phyloP scores from a whole-genome alignment of 1,140 invertebrate species.

The Diachasmimorpha longicaudata region DNA sequence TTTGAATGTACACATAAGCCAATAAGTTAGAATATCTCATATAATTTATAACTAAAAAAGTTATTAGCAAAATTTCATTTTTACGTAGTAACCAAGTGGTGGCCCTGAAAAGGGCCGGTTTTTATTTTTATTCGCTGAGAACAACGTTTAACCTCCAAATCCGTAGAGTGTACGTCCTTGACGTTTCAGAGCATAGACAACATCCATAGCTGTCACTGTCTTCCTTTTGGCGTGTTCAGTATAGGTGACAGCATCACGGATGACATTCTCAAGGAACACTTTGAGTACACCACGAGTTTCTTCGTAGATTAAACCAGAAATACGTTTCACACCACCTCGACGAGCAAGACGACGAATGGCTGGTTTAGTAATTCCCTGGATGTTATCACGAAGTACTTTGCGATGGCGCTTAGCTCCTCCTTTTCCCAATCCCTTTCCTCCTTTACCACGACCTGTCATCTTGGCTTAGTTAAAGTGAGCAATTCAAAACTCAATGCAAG shows the following conservation, averaged over 20 bases:
- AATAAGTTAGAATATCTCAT: too few relatives aligned
- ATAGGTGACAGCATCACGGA: not conserved
- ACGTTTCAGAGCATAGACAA: not conserved
- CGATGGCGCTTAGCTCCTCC: not conserved
- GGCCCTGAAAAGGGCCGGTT: slow-evolving; percentile 16
- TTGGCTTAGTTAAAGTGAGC: not conserved
- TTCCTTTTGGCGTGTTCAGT: not conserved
- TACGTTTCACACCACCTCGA: not conserved
- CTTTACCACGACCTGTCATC: not conserved
- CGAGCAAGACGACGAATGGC: not conserved
- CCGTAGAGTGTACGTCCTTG: not conserved
- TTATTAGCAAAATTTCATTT: not conserved
- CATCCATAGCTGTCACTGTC: not conserved
- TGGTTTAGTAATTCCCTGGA: not conserved
- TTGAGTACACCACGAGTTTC: not conserved
- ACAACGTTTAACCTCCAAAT: not conserved
- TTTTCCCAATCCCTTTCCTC: not conserved
- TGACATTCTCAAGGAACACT: not conserved
- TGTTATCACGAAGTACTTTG: not conserved
- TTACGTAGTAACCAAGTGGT: not conserved
- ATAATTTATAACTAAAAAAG: too few relatives aligned
- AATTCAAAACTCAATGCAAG: not conserved
- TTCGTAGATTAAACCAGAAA: not conserved
- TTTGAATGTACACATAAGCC: too few relatives aligned
- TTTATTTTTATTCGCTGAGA: not conserved